Base-by-base conservation (phyloP, 2,888 invertebrate genomes). In the Drosophila demipolita region DNA sequence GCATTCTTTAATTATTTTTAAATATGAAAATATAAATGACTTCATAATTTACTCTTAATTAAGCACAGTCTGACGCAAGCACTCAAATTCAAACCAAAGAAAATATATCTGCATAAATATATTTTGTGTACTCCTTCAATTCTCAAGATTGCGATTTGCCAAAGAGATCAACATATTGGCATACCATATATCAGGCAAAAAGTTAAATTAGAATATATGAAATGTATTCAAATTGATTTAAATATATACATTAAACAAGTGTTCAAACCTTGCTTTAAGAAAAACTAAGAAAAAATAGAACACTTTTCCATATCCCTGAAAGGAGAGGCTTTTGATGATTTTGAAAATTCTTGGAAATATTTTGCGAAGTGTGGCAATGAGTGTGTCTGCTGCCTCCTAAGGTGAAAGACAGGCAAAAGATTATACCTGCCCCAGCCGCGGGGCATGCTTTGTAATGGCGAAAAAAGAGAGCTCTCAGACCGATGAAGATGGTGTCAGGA, bases 321-420 rank as follows among this genome's bases (percentile, higher is more conserved):
- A 49, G 20, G 3, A n/a, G 17, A 33, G n/a, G 26, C 20, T 33
- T 48, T 35, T 49, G 8, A 52, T 52, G 17, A 17, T 26, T 29
- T 45, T 49, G 11, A 12, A 52, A 32, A 32, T 52, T 52, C 32
- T 15, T n/a, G 52, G 12, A 2, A 29, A 32, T 12, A 50, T 52
- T 52, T 32, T 32, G 49, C 17, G 0, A 32, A 42, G 42, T 57
- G 42, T 57, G 29, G 67, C 26, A 50, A 63, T 45, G 61, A 62
- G 11, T 58, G 55, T 38, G 42, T 33, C 68, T 58, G 78, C 35
- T 73, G 81, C 60, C 58, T 32, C 49, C 69, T 55, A 69, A 79
- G 79, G 78, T 70, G 71, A 87, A 85, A 85, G 84, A 88, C 87
- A 85, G 86, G 84, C 84, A 82, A 83, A 80, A 89, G 87, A 89